phyloP scores from a whole-genome alignment of 2,797 vertebrate genomes.

The Sebastes minor region DNA sequence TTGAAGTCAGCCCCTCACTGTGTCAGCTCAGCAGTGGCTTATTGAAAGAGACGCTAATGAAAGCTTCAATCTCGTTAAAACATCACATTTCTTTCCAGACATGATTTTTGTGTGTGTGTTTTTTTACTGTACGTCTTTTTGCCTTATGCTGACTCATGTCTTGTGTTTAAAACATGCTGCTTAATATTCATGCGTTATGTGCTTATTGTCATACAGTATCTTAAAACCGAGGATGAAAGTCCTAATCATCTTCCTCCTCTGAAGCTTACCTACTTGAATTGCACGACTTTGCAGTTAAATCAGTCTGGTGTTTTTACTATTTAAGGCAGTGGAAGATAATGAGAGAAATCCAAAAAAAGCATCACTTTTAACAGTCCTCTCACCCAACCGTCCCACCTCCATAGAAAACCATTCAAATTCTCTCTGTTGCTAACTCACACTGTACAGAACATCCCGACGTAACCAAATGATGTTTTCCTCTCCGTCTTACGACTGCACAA shows the following conservation, averaged over 20 bases:
- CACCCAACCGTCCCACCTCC: neutral
- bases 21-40: constrained; percentile 59
- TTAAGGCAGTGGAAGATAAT: constrained; percentile 19
- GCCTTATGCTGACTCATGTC: constrained; percentile 68
- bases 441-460: constrained; percentile 57
- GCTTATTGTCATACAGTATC: constrained; percentile 54
- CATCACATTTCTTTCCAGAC: constrained; percentile 24
- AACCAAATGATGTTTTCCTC: constrained; percentile 30
- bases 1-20: constrained; percentile 60
- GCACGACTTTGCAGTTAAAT: constrained; percentile 56
- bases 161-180: constrained; percentile 67
- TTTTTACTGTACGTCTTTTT: constrained; percentile 58
- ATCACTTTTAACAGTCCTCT: constrained; percentile 15
- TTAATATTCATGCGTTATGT: constrained; percentile 49
- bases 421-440: constrained; percentile 23
- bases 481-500: constrained; percentile 46
- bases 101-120: constrained; percentile 10
- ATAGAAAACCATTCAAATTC: constrained; percentile 6
- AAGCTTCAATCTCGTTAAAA: constrained; percentile 21
- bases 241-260: constrained; percentile 39
- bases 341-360: constrained; percentile 31
- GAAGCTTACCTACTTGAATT: constrained; percentile 69
- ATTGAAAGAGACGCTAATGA: constrained; percentile 53
- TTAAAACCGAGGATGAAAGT: constrained; percentile 42
- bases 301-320: constrained; percentile 40